A percentile compares a stretch with the other conserved stretches of the same genome.
Evolutionary conservation across 2,797 vertebrate genomes (phyloP).

Genomic region (Aselliscus stoliczkanus): DNA sequence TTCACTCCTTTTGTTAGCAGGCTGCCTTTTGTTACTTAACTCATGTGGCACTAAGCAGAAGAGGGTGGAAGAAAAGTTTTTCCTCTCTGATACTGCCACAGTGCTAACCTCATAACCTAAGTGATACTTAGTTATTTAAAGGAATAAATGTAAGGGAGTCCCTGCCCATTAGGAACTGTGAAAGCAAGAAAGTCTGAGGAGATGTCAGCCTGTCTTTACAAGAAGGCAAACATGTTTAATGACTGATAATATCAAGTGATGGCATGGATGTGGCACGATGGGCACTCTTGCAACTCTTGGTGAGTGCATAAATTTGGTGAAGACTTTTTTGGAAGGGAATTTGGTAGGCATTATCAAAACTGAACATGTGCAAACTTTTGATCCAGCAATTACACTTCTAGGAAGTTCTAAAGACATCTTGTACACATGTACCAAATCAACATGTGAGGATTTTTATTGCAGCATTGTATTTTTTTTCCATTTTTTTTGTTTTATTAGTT

Average conservation of each 20-base stretch:
- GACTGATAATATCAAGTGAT: not conserved
- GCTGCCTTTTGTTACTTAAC: not conserved
- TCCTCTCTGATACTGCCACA: not conserved
- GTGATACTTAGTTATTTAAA: not conserved
- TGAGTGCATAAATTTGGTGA: not conserved
- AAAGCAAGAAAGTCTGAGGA: not conserved
- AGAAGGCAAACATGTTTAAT: not conserved
- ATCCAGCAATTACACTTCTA: not conserved
- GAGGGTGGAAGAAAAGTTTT: not conserved
- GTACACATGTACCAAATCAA: not conserved
- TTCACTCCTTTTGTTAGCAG: not conserved
- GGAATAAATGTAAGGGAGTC: not conserved
- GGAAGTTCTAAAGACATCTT: not conserved
- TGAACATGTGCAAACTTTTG: not conserved
- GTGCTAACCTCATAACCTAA: not conserved
- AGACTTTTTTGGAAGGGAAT: not conserved
- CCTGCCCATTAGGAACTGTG: not conserved
- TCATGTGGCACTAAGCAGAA: not conserved
- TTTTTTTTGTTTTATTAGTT: too few relatives aligned
- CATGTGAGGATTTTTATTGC: not conserved
- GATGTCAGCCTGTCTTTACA: not conserved
- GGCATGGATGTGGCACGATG: not conserved
- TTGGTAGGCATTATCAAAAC: not conserved
- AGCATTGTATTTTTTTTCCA: not conserved
- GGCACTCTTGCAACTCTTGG: not conserved